These are phyloP conservation scores for Tribolium madens DNA, from an alignment of 1,140 invertebrate species.

Conservation along the genomic window DNA sequence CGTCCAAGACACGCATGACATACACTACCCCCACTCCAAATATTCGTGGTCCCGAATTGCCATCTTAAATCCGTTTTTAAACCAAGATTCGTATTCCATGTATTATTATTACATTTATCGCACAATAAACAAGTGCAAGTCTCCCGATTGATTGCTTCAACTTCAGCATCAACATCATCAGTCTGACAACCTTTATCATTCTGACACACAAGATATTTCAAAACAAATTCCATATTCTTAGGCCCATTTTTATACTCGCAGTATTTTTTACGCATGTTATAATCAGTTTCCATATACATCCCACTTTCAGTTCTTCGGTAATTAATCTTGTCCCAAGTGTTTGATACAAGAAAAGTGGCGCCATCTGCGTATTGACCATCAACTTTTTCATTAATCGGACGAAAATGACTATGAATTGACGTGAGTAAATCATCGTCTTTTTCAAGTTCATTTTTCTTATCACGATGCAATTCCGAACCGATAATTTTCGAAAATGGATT, in stretches of 20 bases:
- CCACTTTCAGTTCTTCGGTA: constrained; percentile 68
- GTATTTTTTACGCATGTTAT: constrained; percentile 64
- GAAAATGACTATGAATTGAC: constrained; percentile 80
- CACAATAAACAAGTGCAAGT: constrained; percentile 50
- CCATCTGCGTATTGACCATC: constrained; percentile 73
- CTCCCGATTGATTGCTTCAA: constrained; percentile 7
- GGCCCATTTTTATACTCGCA: constrained; percentile 68
- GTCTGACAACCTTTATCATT: constrained; percentile 69
- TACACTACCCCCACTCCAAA: constrained; percentile 55
- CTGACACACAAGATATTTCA: constrained; percentile 69
- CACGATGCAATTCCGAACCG: constrained; percentile 35
- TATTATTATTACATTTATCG: constrained; percentile 54
- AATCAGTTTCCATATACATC: constrained; percentile 65
- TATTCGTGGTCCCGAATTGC: constrained; percentile 47
- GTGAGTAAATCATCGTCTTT: constrained; percentile 75
- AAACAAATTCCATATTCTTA: constrained; percentile 64
- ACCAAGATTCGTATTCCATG: constrained; percentile 34
- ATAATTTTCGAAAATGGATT: constrained; percentile 47
- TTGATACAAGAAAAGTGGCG: constrained; percentile 76
- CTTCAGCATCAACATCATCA: constrained; percentile 57
- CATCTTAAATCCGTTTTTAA: constrained; percentile 42
- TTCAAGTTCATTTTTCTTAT: constrained; percentile 47
- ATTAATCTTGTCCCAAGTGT: constrained; percentile 71
- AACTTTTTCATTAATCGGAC: constrained; percentile 74
- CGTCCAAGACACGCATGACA: constrained; percentile 45